Conservation (phyloP, 2,113 vertebrate species). For the Albula glossodonta region DNA sequence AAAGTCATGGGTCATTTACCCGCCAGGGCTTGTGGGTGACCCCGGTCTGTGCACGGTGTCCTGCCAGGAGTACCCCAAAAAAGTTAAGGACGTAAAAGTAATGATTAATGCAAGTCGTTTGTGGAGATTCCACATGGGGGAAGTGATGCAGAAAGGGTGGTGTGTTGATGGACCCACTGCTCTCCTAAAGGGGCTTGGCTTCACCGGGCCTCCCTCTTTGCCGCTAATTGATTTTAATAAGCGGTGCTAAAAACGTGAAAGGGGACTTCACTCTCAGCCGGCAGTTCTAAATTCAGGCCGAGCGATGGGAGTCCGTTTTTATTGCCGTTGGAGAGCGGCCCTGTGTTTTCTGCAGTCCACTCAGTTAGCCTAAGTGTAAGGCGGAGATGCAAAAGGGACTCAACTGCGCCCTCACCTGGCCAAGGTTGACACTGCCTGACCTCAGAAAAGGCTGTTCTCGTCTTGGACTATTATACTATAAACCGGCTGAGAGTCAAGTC, state of each 20-base stretch:
- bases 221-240: slow-evolving; percentile 78
- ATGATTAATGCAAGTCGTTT: no score
- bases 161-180: no score
- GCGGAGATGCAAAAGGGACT: not conserved
- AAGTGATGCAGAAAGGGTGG: no score
- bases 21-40: no score
- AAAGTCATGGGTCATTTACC: no score
- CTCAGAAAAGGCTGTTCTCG: no score
- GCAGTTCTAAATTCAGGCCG: slow-evolving; percentile 1
- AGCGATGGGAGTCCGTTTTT: slow-evolving; percentile 71
- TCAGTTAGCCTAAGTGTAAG: slow-evolving; percentile 40
- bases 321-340: slow-evolving; percentile 62
- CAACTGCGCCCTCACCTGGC: not conserved
- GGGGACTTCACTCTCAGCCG: slow-evolving; percentile 57
- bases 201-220: slow-evolving; percentile 53
- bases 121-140: not conserved
- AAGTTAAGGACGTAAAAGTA: no score
- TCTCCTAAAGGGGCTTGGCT: slow-evolving; percentile 45
- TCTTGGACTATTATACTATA: no score
- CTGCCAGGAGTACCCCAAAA: no score
- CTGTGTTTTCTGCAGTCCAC: slow-evolving; percentile 52
- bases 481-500: no score
- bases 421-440: not conserved
- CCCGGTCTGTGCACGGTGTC: no score
- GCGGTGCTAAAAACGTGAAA: slow-evolving; percentile 64